Conservation (phyloP, 2,888 invertebrate genomes). For the Lasioglossum leucozonium region DNA sequence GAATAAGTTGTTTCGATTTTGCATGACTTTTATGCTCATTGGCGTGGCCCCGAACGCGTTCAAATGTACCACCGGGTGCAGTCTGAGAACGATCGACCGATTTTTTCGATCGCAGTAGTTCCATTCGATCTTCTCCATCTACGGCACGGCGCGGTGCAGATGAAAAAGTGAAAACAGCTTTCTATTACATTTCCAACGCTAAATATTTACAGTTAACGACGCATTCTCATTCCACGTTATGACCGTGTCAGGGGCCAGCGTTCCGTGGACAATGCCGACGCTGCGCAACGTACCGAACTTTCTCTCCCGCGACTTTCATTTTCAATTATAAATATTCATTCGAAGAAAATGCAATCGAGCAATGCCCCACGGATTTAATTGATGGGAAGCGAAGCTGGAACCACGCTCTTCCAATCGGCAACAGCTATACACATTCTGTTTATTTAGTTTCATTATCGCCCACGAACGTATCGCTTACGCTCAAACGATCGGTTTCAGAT, state of each 20-base stretch:
- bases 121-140: background rate
- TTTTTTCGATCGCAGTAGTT: background rate
- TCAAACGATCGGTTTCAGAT: background rate
- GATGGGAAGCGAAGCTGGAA: background rate
- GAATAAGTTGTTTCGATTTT: no score
- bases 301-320: constrained; percentile 8
- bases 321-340: constrained; percentile 4
- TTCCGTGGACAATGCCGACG: background rate
- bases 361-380: background rate
- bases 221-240: background rate
- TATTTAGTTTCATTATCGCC: background rate
- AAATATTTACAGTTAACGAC: constrained; percentile 1
- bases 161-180: background rate
- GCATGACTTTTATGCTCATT: no score
- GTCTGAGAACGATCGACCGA: background rate
- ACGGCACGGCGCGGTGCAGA: background rate
- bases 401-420: background rate
- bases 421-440: background rate
- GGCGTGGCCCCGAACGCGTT: background rate
- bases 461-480: background rate
- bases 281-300: constrained; percentile 4
- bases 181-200: background rate
- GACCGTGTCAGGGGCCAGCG: constrained; percentile 4
- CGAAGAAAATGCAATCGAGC: background rate
- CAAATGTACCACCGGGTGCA: background rate